Evolutionary conservation across 2,888 invertebrate genomes (phyloP).

Genomic region (Ectobius pallidus): DNA sequence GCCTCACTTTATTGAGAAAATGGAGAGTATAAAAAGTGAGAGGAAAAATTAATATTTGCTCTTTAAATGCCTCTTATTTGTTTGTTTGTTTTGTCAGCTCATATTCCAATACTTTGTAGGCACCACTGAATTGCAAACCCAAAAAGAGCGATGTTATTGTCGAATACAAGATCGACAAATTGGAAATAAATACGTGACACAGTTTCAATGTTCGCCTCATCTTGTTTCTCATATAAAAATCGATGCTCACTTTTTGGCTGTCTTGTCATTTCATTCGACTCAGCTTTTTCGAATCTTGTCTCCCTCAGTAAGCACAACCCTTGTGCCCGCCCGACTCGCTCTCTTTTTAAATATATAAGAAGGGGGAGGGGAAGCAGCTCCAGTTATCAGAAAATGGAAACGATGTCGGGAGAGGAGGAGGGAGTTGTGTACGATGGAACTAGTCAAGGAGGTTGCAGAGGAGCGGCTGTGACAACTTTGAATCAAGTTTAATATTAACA

Average conservation of each 20-base stretch:
- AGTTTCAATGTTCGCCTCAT: too few species aligned
- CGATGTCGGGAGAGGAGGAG: conserved; percentile 9
- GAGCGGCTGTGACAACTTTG: not conserved
- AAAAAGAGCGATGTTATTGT: too few species aligned
- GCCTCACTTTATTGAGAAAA: too few species aligned
- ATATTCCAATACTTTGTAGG: too few species aligned
- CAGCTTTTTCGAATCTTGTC: conserved; percentile 36
- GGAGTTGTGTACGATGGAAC: conserved; percentile 10
- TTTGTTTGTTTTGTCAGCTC: too few species aligned
- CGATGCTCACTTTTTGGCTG: conserved; percentile 7
- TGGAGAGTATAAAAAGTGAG: too few species aligned
- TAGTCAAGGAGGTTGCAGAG: not conserved
- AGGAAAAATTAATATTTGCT: too few species aligned
- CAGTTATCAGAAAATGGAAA: conserved; percentile 29
- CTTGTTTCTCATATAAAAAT: not conserved
- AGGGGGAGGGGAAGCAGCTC: not conserved
- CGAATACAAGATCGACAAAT: too few species aligned
- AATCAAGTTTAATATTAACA: too few species aligned
- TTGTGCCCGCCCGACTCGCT: conserved; percentile 25
- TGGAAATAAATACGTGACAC: too few species aligned
- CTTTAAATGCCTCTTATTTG: too few species aligned
- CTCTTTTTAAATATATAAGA: conserved; percentile 28
- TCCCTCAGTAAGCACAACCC: conserved; percentile 34
- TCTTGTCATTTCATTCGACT: conserved; percentile 33
- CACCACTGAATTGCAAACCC: too few species aligned